A percentile compares a stretch with the other conserved stretches of the same genome.
Evolutionary conservation across 1,140 invertebrate genomes (phyloP).

Genomic region (Chionoecetes opilio): DNA sequence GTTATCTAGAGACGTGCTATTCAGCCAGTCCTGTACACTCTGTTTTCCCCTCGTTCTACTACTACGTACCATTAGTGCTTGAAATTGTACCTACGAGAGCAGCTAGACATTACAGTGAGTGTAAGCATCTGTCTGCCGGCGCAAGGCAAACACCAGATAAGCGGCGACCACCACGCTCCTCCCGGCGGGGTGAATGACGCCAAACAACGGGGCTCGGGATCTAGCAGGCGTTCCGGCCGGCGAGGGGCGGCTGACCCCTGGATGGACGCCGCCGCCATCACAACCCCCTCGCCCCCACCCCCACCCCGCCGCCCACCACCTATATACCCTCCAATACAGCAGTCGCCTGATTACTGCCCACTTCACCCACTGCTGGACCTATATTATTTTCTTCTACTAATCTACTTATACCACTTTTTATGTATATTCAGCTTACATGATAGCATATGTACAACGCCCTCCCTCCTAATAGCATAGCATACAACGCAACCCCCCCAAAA

Average conservation of each 20-base stretch:
- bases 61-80: not conserved
- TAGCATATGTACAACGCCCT: too few species aligned
- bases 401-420: too few species aligned
- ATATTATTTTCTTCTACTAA: too few species aligned
- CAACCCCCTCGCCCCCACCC: not conserved
- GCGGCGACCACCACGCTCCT: not conserved
- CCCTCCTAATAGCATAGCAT: too few species aligned
- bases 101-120: not conserved
- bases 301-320: not conserved
- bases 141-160: not conserved
- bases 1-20: slow-evolving; percentile 46
- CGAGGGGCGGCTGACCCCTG: slow-evolving; percentile 39
- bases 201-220: not conserved
- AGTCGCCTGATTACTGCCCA: too few species aligned
- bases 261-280: not conserved
- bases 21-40: not conserved
- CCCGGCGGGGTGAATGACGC: slow-evolving; percentile 49
- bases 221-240: not conserved
- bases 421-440: too few species aligned
- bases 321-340: not conserved
- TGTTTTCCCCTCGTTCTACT: not conserved
- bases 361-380: too few species aligned
- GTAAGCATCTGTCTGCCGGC: not conserved
- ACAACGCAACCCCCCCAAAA: too few species aligned
- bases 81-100: not conserved